phyloP scores from a whole-genome alignment of 2,113 vertebrate species.

The Rhinichthys klamathensis region DNA sequence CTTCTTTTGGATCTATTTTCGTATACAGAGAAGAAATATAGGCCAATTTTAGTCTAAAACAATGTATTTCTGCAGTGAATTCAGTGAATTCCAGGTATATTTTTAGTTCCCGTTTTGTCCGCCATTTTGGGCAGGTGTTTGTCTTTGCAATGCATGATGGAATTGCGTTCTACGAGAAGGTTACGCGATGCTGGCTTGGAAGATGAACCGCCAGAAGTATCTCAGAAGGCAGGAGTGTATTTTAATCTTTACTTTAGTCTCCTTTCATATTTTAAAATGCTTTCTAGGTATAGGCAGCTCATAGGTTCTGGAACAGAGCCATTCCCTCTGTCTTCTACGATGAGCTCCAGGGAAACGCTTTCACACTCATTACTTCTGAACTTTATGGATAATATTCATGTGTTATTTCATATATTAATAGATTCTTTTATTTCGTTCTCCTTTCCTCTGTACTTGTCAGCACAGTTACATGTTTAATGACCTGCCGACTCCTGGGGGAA shows the following conservation, averaged over 20 bases:
- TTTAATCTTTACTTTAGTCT: too few species aligned
- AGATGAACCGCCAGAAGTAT: not conserved
- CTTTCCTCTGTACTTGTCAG: not conserved
- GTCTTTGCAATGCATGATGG: not conserved
- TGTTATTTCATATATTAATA: slow-evolving; percentile 36
- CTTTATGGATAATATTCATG: slow-evolving; percentile 11
- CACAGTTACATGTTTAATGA: slow-evolving; percentile 20
- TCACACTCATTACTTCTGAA: slow-evolving; percentile 2
- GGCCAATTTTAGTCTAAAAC: not conserved
- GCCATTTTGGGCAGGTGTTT: not conserved
- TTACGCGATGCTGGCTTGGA: not conserved
- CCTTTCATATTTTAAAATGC: not conserved
- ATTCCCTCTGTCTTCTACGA: not conserved
- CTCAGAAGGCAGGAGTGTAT: not conserved
- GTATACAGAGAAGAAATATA: not conserved
- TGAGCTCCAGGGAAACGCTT: not conserved
- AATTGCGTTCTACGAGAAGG: not conserved
- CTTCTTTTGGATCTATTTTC: not conserved
- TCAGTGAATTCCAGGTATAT: not conserved
- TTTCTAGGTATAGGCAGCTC: not conserved
- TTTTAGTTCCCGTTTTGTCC: not conserved
- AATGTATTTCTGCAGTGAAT: too few species aligned
- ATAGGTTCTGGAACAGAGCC: not conserved
- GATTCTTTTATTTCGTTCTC: not conserved
- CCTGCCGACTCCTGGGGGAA: slow-evolving; percentile 2